Base-by-base conservation (phyloP, 2,888 invertebrate genomes). In the Rhodophaea formosa region DNA sequence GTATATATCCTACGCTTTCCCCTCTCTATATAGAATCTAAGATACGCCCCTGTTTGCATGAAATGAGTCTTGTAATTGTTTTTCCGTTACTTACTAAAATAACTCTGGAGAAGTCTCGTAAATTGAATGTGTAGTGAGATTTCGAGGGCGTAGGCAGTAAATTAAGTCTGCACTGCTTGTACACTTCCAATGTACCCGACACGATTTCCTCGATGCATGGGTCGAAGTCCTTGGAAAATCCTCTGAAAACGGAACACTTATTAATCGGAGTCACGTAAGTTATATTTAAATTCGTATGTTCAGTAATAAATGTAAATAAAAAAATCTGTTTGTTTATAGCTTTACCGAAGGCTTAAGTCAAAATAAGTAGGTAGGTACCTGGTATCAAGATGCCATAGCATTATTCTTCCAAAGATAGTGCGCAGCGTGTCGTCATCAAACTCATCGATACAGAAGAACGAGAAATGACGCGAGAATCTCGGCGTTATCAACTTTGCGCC, bases 321-420 rank as follows among this genome's bases (percentile, higher is more conserved):
- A n/a, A n/a, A n/a, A n/a, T n/a, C n/a, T n/a, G n/a, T n/a, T n/a
- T 32, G 10, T 7, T 7, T 32, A 32, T 32, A 8, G 32, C 32
- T 5, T 8, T 15, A 43, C 1, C n/a, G 5, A 43, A 43, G 12
- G 43, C n/a, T 43, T 43, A 5, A 43, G 43, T n/a, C n/a, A n/a
- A 43, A 43, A 5, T 6, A 7, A 45, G 55, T 43, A 55, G 8
- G 16, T 10, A 17, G 56, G 30, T 74, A 94, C 97, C 96, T 95
- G n/a, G 97, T 96, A 74, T 97, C 97, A 72, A 98, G 94, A 92
- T 99, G 98, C 98, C 98, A 98, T 32, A 97, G 90, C 87, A 98
- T 94, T 64, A 99, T 98, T 80, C 95, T 95, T 59, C 96, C 95
- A 75, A 98, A 98, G 62, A 98, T 98, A 12, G 95, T 94, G 15